Conservation (phyloP, 2,888 invertebrate genomes). For the Eumerus sabulonum region DNA sequence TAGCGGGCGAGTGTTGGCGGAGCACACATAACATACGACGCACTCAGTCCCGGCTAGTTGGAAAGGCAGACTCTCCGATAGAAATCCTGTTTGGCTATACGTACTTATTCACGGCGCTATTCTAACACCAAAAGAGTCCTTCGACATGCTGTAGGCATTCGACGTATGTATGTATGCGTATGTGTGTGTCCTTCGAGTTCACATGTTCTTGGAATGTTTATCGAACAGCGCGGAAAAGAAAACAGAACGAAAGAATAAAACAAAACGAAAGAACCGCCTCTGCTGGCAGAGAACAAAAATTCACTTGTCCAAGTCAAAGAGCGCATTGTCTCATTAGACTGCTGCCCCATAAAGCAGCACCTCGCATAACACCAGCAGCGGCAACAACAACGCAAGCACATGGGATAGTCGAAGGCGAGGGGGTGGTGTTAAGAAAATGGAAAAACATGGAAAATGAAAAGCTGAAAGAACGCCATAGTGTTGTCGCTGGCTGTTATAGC, state of each 20-base stretch:
- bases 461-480: constrained; percentile 25
- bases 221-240: constrained; percentile 15
- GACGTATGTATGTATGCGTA: constrained; percentile 2
- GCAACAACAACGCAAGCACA: too few species aligned
- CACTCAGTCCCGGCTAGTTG: too few species aligned
- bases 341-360: constrained; percentile 24
- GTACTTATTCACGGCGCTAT: constrained; percentile 37
- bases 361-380: too few species aligned
- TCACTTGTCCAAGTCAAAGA: constrained; percentile 64
- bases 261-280: constrained; percentile 17
- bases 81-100: constrained; percentile 32
- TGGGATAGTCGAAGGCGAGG: neutral
- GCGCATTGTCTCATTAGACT: constrained; percentile 59
- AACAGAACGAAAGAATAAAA: too few species aligned
- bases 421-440: neutral
- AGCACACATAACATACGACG: too few species aligned
- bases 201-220: constrained; percentile 7
- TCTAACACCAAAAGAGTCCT: constrained; percentile 4
- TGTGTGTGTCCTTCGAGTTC: neutral
- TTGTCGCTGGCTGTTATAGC: neutral
- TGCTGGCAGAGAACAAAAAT: constrained; percentile 57
- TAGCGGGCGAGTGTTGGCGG: too few species aligned
- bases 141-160: constrained; percentile 10
- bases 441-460: constrained; percentile 20
- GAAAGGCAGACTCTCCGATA: neutral